Conservation (phyloP, 2,888 invertebrate genomes). For the Calliphora vomitoria region DNA sequence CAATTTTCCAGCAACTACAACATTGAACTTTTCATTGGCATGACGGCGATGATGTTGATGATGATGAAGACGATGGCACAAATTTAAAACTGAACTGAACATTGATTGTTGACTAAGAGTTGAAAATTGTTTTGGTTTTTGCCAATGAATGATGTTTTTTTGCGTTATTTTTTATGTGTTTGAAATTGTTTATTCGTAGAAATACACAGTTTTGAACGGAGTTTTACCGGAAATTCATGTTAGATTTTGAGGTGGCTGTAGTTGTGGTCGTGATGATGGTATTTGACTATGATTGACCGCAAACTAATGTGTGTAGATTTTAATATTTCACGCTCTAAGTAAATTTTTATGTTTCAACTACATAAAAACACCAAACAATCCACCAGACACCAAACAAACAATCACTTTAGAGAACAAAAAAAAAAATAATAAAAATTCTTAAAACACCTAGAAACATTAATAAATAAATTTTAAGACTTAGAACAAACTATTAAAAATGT, state of each 20-base stretch:
- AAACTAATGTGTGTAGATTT: conserved; percentile 54
- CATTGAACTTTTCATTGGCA: conserved; percentile 73
- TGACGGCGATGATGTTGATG: conserved; percentile 16
- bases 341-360: conserved; percentile 10
- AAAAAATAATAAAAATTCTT: neutral
- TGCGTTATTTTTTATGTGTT: conserved; percentile 1
- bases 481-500: conserved; percentile 37
- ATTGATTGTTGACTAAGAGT: conserved; percentile 26
- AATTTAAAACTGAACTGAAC: conserved; percentile 28
- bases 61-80: conserved; percentile 49
- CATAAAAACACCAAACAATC: conserved; percentile 1
- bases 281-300: conserved; percentile 61
- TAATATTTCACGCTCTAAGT: conserved; percentile 71
- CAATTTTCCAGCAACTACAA: conserved; percentile 52
- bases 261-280: neutral
- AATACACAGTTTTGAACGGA: neutral
- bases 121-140: conserved; percentile 35
- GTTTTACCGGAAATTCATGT: conserved; percentile 67
- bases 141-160: neutral
- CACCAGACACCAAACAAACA: conserved; percentile 33
- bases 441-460: conserved; percentile 10
- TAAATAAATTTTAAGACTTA: conserved; percentile 36
- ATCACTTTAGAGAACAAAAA: neutral
- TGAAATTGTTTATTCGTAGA: conserved; percentile 6
- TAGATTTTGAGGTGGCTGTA: conserved; percentile 37